A percentile compares a stretch with the other conserved stretches of the same genome.
phyloP scores from a whole-genome alignment of 1,140 invertebrate species.

The Drosophila sp. region DNA sequence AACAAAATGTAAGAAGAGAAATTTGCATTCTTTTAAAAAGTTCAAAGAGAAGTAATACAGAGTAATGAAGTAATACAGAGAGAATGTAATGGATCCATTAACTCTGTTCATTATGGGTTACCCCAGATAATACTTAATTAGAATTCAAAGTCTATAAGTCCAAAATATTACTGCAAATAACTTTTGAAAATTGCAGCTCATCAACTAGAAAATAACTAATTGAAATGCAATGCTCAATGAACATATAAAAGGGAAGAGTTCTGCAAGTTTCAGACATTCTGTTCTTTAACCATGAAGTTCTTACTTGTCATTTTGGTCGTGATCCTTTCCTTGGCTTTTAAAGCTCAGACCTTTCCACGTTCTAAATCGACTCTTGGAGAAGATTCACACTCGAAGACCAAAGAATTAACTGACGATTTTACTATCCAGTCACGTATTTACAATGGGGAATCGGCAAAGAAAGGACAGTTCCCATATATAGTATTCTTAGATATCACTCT shows the following conservation, averaged over 20 bases:
- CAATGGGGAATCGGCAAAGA: not conserved
- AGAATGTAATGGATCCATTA: not conserved
- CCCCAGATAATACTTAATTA: not conserved
- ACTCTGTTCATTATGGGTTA: not conserved
- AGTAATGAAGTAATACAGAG: not conserved
- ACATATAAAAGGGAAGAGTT: not conserved
- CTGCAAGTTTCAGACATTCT: not conserved
- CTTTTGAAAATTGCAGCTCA: not conserved
- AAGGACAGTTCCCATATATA: slow-evolving; percentile 85
- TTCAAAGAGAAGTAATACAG: not conserved
- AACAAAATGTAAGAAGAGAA: not conserved
- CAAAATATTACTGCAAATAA: not conserved
- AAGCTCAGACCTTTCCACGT: not conserved
- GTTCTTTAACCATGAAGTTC: not conserved
- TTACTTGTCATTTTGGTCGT: not conserved
- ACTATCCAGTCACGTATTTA: not conserved
- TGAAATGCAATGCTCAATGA: not conserved
- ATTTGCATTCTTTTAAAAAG: not conserved
- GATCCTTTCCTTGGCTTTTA: not conserved
- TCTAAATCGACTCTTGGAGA: no score
- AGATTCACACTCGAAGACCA: not conserved
- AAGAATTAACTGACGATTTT: not conserved
- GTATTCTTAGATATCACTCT: slow-evolving; percentile 5
- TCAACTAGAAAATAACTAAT: not conserved
- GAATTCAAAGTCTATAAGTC: not conserved